A percentile compares a stretch with the other conserved stretches of the same genome.
phyloP scores from a whole-genome alignment of 1,140 invertebrate species.

The Drosophila triauraria region DNA sequence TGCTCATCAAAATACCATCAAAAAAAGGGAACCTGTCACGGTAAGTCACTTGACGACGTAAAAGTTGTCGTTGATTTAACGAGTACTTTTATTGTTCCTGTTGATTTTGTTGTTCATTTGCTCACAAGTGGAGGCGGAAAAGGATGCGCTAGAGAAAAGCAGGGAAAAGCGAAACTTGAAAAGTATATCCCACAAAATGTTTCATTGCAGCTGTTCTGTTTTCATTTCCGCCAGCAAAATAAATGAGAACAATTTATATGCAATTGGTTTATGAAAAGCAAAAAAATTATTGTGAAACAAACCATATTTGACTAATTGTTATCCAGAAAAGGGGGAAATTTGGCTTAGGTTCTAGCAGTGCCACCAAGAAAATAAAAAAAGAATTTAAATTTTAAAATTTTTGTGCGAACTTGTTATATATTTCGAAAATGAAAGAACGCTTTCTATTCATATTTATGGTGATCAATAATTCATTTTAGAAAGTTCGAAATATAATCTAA shows the following conservation, averaged over 20 bases:
- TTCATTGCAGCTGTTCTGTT: conserved; percentile 61
- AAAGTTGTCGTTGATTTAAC: conserved; percentile 41
- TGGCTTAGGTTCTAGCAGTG: neutral
- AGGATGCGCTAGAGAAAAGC: conserved; percentile 3
- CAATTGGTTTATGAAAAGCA: conserved; percentile 55
- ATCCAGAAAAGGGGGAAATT: neutral
- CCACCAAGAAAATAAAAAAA: neutral
- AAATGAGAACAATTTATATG: conserved; percentile 80
- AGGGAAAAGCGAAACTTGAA: conserved; percentile 59
- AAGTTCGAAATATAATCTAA: neutral
- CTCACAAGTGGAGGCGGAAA: neutral
- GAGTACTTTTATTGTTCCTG: conserved; percentile 10
- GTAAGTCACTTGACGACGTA: conserved; percentile 68
- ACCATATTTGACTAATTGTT: conserved; percentile 6
- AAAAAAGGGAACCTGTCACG: conserved; percentile 34
- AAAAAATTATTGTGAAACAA: conserved; percentile 14
- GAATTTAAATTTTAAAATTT: neutral
- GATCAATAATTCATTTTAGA: neutral
- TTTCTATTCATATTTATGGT: neutral
- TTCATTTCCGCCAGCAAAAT: conserved; percentile 11
- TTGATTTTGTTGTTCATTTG: conserved; percentile 55
- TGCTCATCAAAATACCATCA: conserved; percentile 75
- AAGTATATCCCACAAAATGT: conserved; percentile 63
- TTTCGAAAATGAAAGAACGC: neutral
- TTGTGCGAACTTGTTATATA: neutral